phyloP scores from a whole-genome alignment of 2,888 invertebrate genomes.

The Amblyjoppa fuscipennis region DNA sequence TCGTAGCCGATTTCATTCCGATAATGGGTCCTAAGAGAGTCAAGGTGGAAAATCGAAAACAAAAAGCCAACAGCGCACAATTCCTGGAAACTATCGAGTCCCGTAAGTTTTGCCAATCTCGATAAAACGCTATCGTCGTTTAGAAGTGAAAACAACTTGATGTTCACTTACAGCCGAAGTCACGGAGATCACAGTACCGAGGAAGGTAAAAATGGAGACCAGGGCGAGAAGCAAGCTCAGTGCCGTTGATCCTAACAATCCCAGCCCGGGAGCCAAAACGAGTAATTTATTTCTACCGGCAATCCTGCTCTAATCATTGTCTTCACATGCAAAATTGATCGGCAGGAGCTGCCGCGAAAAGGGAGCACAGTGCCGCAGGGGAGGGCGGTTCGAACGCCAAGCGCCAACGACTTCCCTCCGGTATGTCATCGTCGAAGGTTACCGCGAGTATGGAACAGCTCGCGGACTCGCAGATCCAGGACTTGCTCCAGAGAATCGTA shows the following conservation, averaged over 20 bases:
- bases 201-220: conserved; percentile 70
- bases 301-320: neutral
- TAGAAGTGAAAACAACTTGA: neutral
- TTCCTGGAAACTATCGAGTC: conserved; percentile 58
- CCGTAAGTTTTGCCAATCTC: conserved; percentile 41
- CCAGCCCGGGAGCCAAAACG: conserved; percentile 67
- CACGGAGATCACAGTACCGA: conserved; percentile 56
- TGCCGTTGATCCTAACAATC: conserved; percentile 71
- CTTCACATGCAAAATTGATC: conserved; percentile 2
- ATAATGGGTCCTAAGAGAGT: conserved; percentile 66
- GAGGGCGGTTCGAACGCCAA: conserved; percentile 75
- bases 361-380: conserved; percentile 75
- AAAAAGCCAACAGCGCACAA: conserved; percentile 53
- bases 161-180: conserved; percentile 47
- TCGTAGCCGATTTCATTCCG: conserved; percentile 72
- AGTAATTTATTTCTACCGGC: conserved; percentile 67
- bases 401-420: conserved; percentile 71
- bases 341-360: conserved; percentile 74
- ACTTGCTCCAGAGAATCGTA: conserved; percentile 75
- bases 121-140: neutral
- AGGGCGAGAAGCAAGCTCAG: conserved; percentile 75
- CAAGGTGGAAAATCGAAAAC: conserved; percentile 71
- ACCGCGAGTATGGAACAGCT: conserved; percentile 70
- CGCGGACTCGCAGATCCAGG: conserved; percentile 74
- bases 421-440: conserved; percentile 48